Evolutionary conservation across 2,888 invertebrate species (phyloP).

Genomic region (Coremacera marginata): DNA sequence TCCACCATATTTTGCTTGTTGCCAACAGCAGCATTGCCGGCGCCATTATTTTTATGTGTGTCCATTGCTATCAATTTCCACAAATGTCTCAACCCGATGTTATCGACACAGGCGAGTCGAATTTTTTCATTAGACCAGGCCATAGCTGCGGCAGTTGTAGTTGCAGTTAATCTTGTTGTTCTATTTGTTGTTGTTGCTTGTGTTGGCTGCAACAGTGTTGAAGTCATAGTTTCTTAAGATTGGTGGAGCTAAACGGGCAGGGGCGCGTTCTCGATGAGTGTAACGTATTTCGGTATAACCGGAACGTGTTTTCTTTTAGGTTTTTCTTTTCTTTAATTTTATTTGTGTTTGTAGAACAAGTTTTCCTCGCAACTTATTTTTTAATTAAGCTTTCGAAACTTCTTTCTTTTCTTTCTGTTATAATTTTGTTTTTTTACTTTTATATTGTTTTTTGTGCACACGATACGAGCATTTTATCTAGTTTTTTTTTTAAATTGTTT

Average conservation of each 20-base stretch:
- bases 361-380: slow-evolving; percentile 22
- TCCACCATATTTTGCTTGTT: slow-evolving; percentile 28
- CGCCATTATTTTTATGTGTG: slow-evolving; percentile 50
- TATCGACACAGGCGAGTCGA: slow-evolving; percentile 67
- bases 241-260: background rate
- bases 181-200: slow-evolving; percentile 40
- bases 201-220: slow-evolving; percentile 63
- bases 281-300: slow-evolving; percentile 24
- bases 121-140: slow-evolving; percentile 69
- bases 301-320: background rate
- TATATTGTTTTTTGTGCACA: background rate
- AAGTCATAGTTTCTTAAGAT: slow-evolving; percentile 65
- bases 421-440: background rate
- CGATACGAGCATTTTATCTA: background rate
- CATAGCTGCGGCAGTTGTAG: slow-evolving; percentile 58
- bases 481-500: background rate
- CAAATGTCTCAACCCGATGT: slow-evolving; percentile 67
- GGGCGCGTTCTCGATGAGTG: background rate
- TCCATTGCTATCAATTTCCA: slow-evolving; percentile 69
- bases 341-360: slow-evolving; percentile 22
- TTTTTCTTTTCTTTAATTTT: slow-evolving; percentile 12
- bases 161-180: slow-evolving; percentile 44
- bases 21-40: slow-evolving; percentile 44
- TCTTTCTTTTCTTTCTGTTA: slow-evolving; percentile 16
- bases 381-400: slow-evolving; percentile 24